Evolutionary conservation across 2,797 vertebrate species (phyloP).

Genomic region (Myotis myotis): DNA sequence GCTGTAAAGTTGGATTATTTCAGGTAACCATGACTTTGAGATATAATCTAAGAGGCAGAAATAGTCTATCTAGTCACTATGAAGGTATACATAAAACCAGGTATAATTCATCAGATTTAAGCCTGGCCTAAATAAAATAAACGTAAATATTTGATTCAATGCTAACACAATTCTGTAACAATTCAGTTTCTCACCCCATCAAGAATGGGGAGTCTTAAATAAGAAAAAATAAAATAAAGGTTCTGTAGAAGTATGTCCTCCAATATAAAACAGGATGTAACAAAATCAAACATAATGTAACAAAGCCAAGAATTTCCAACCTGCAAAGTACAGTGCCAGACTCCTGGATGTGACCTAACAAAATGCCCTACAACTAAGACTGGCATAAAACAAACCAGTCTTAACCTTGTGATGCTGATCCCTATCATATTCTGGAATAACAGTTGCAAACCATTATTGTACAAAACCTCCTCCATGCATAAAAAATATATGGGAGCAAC

Average conservation of each 20-base stretch:
- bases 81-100: not conserved
- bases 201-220: not conserved
- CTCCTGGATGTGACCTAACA: not conserved
- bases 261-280: not conserved
- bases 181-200: not conserved
- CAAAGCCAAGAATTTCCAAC: slow-evolving; percentile 35
- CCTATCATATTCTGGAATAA: slow-evolving; percentile 2
- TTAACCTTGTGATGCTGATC: not conserved
- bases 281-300: not conserved
- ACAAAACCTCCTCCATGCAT: not conserved
- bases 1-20: not conserved
- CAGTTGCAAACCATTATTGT: not conserved
- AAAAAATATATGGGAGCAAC: not conserved
- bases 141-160: not conserved
- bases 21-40: not conserved
- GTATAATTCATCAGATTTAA: slow-evolving; percentile 32
- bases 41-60: not conserved
- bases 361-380: not conserved
- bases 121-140: not conserved
- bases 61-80: not conserved
- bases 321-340: not conserved
- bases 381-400: not conserved
- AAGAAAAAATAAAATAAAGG: not conserved
- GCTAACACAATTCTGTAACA: not conserved
- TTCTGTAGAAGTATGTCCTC: not conserved